phyloP scores from a whole-genome alignment of 2,888 invertebrate genomes.

The Peribatodes rhomboidaria region DNA sequence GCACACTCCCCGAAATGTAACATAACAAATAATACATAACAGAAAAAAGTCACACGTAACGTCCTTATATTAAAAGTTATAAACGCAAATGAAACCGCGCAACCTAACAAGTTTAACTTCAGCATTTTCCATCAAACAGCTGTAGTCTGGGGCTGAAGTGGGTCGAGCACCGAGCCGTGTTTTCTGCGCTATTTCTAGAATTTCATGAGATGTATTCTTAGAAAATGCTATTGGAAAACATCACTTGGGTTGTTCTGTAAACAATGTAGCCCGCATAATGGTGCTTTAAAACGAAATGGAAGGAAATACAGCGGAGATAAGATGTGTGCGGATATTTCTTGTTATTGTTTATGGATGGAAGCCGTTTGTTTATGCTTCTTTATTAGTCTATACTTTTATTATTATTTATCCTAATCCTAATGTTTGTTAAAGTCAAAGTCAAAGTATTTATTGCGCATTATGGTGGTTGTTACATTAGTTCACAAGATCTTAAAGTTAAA shows the following conservation, averaged over 20 bases:
- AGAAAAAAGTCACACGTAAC: too few relatives aligned
- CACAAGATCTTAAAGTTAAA: too few relatives aligned
- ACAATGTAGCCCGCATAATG: constrained; percentile 26
- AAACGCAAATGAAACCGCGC: background rate
- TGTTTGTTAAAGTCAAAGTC: too few relatives aligned
- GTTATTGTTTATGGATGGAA: too few relatives aligned
- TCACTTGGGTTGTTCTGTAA: constrained; percentile 34
- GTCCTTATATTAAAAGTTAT: background rate
- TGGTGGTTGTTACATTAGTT: too few relatives aligned
- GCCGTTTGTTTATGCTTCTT: too few relatives aligned
- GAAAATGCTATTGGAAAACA: constrained; percentile 39
- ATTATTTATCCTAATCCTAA: too few relatives aligned
- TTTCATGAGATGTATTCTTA: constrained; percentile 43
- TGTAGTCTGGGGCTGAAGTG: too few relatives aligned
- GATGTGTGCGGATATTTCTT: constrained; percentile 12
- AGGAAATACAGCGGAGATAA: background rate
- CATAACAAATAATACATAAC: too few relatives aligned
- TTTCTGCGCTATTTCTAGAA: constrained; percentile 21
- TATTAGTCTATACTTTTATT: too few relatives aligned
- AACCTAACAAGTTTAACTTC: background rate
- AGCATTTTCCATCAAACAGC: background rate
- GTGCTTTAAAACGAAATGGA: constrained; percentile 9
- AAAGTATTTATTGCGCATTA: too few relatives aligned
- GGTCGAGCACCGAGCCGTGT: background rate
- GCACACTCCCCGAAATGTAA: too few relatives aligned